Conservation (phyloP, 2,797 vertebrate genomes). For the Linurgus olivaceus region DNA sequence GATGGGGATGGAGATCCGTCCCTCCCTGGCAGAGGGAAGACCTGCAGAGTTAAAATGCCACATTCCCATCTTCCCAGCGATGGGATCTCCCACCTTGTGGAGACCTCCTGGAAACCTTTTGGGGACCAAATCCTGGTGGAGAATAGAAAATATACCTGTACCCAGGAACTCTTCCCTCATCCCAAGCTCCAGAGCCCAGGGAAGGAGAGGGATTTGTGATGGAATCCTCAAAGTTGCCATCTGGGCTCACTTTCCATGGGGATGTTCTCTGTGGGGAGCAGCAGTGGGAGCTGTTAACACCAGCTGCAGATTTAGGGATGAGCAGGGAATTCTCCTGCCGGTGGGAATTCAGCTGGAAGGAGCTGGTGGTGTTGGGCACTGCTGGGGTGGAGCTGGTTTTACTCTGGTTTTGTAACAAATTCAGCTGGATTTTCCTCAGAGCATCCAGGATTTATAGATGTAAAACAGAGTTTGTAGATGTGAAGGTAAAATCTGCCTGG, state of each 20-base stretch:
- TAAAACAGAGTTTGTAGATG: not conserved
- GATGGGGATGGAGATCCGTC: not conserved
- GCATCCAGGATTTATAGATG: not conserved
- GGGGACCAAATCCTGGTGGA: not conserved
- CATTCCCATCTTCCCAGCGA: not conserved
- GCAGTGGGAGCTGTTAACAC: not conserved
- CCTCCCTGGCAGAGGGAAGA: not conserved
- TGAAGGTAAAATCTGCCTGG: not conserved
- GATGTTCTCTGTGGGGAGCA: not conserved
- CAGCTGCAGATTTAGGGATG: not conserved
- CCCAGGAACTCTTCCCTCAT: not conserved
- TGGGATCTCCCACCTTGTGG: not conserved
- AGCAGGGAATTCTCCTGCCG: not conserved
- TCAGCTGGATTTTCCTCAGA: not conserved
- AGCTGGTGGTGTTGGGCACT: not conserved
- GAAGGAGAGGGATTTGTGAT: not conserved
- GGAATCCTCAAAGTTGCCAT: not conserved
- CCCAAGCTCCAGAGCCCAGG: not conserved
- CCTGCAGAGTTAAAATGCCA: fast-evolving
- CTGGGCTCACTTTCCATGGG: not conserved
- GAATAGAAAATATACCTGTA: not conserved
- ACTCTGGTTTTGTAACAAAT: not conserved
- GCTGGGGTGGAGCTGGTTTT: not conserved
- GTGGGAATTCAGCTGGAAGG: not conserved
- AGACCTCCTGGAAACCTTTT: not conserved